Evolutionary conservation across 2,113 vertebrate genomes (phyloP).

Genomic region (Petroica traversi): DNA sequence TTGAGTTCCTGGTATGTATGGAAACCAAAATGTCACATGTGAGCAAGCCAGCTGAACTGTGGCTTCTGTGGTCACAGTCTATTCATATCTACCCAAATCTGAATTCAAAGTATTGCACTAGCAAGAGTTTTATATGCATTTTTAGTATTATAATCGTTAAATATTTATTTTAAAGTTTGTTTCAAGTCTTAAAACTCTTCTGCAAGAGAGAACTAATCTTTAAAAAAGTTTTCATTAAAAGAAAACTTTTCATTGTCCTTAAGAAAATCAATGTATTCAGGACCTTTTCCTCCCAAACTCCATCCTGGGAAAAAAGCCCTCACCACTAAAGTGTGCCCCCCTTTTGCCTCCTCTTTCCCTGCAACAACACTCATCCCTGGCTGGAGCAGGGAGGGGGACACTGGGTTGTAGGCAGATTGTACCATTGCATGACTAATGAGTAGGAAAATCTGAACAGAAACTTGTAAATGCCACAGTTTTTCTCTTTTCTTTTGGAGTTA

Average conservation of each 20-base stretch:
- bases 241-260: background rate
- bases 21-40: constrained; percentile 2
- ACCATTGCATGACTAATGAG: background rate
- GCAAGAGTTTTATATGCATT: background rate
- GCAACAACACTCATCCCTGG: background rate
- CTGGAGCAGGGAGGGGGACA: background rate
- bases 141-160: background rate
- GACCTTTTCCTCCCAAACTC: background rate
- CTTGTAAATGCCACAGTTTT: background rate
- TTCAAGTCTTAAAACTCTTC: background rate
- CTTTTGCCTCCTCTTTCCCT: background rate
- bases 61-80: background rate
- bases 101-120: background rate
- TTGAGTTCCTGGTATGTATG: background rate
- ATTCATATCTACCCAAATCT: background rate
- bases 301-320: background rate
- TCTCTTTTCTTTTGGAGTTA: background rate
- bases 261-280: background rate
- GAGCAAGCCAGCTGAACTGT: background rate
- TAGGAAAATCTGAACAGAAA: constrained; percentile 29
- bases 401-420: background rate
- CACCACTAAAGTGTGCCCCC: background rate
- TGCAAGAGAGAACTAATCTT: background rate
- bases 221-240: background rate
- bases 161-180: background rate